Conservation (phyloP, 1,140 invertebrate species). For the Euwallacea fornicatus region DNA sequence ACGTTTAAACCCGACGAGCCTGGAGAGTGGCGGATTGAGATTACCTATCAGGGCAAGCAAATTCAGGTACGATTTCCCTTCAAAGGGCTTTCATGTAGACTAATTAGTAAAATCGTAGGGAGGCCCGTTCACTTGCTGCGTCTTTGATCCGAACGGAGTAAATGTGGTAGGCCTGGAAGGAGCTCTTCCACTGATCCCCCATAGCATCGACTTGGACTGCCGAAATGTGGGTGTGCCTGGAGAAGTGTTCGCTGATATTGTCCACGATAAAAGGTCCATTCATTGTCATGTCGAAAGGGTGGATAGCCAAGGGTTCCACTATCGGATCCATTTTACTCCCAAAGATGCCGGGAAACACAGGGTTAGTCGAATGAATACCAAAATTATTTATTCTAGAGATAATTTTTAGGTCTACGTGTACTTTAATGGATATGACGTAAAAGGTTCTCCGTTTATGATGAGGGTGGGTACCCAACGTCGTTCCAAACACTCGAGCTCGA, state of each 20-base stretch:
- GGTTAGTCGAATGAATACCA: conserved; percentile 48
- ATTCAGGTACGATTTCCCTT: conserved; percentile 66
- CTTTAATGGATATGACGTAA: conserved; percentile 95
- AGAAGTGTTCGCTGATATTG: conserved; percentile 86
- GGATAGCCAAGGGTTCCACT: conserved; percentile 60
- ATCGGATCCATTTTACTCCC: conserved; percentile 88
- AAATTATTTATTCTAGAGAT: not conserved
- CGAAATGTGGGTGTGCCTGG: conserved; percentile 84
- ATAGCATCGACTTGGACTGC: conserved; percentile 72
- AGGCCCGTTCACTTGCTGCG: conserved; percentile 95
- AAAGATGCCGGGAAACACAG: conserved; percentile 88
- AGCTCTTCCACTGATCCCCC: conserved; percentile 73
- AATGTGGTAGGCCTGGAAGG: conserved; percentile 74
- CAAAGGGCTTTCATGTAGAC: conserved; percentile 6
- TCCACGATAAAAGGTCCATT: conserved; percentile 79
- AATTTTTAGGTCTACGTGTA: conserved; percentile 77
- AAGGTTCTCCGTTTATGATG: conserved; percentile 82
- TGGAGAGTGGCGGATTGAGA: conserved; percentile 94
- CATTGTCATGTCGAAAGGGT: conserved; percentile 83
- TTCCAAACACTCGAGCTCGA: conserved; percentile 45
- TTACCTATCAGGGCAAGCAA: conserved; percentile 92
- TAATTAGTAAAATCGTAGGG: conserved; percentile 58
- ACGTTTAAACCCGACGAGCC: conserved; percentile 96
- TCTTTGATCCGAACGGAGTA: conserved; percentile 92
- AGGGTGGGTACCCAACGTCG: conserved; percentile 71